phyloP scores from a whole-genome alignment of 2,888 invertebrate genomes.

The Heliconius erato region DNA sequence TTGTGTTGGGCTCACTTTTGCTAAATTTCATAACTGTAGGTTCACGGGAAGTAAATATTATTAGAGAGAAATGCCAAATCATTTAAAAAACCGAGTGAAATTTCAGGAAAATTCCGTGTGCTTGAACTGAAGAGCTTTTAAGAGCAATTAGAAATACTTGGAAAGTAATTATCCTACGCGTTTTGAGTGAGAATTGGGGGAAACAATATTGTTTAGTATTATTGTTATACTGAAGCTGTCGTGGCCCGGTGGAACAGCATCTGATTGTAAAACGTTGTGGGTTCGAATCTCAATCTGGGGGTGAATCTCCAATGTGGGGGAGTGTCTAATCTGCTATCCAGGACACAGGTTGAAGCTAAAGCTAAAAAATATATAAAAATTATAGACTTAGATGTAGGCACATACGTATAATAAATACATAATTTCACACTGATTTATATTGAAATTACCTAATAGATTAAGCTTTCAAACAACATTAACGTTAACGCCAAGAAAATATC shows the following conservation, averaged over 20 bases:
- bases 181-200: slow-evolving; percentile 6
- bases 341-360: too few species aligned
- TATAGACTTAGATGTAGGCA: too few species aligned
- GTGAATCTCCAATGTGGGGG: too few species aligned
- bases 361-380: too few species aligned
- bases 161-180: slow-evolving; percentile 25
- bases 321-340: too few species aligned
- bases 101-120: background rate
- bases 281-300: background rate
- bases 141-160: slow-evolving; percentile 13
- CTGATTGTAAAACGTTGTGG: background rate
- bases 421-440: background rate
- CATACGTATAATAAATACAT: background rate
- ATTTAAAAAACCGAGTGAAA: background rate
- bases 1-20: too few species aligned
- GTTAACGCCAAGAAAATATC: background rate
- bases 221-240: background rate
- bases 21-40: too few species aligned
- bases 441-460: background rate
- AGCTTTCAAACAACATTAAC: slow-evolving; percentile 2
- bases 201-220: slow-evolving; percentile 9
- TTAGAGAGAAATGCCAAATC: background rate
- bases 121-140: slow-evolving; percentile 6
- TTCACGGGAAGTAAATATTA: background rate
- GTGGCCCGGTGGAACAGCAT: too few species aligned